Evolutionary conservation across 2,113 vertebrate genomes (phyloP).

Genomic region (Aphyosemion australe): DNA sequence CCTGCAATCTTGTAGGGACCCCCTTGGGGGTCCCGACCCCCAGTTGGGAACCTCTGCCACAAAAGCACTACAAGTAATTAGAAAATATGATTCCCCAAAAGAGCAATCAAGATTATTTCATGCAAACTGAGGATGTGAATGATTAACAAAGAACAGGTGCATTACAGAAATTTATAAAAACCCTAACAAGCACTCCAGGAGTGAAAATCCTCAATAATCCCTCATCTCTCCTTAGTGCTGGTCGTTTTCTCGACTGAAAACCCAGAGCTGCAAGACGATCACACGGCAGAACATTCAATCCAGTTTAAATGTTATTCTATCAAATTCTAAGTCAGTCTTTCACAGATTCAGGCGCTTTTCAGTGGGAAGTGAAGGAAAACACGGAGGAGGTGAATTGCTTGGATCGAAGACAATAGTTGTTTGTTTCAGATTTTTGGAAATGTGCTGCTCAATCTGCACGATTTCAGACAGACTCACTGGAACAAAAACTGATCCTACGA

Average conservation of each 20-base stretch:
- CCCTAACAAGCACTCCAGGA: too few relatives aligned
- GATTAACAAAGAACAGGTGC: too few relatives aligned
- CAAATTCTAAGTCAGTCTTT: constrained; percentile 11
- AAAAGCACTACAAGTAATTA: too few relatives aligned
- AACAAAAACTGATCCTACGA: too few relatives aligned
- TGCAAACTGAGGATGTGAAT: too few relatives aligned
- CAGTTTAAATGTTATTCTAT: constrained; percentile 4
- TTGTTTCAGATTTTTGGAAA: constrained; percentile 4
- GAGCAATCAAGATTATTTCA: too few relatives aligned
- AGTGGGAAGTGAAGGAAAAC: constrained; percentile 24
- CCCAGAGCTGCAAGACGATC: not conserved
- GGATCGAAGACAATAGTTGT: not conserved
- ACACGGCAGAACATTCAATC: constrained; percentile 12
- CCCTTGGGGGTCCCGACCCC: too few relatives aligned
- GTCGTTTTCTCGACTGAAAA: not conserved
- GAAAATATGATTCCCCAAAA: too few relatives aligned
- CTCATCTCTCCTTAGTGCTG: not conserved
- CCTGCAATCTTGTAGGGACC: too few relatives aligned
- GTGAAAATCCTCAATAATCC: too few relatives aligned
- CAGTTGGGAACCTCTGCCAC: too few relatives aligned
- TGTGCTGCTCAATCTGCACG: constrained; percentile 1
- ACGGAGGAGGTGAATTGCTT: constrained; percentile 4
- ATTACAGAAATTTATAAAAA: too few relatives aligned
- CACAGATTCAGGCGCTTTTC: constrained; percentile 21
- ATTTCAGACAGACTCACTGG: not conserved